A percentile compares a stretch with the other conserved stretches of the same genome.
phyloP scores from a whole-genome alignment of 1,140 invertebrate species.

The Vollenhovia emeryi region DNA sequence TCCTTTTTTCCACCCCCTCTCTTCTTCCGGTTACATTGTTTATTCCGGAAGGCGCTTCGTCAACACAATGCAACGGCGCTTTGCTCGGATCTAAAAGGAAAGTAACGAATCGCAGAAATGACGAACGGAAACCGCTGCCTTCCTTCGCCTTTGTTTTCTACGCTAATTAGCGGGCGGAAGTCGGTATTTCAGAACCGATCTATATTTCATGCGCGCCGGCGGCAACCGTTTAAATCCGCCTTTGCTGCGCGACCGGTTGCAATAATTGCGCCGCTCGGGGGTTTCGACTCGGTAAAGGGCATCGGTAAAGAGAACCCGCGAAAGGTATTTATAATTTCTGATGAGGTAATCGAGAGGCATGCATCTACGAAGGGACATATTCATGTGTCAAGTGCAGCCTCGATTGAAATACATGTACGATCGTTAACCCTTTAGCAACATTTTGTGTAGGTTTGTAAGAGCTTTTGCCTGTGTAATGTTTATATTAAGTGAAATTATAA shows the following conservation, averaged over 20 bases:
- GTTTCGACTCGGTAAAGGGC: constrained; percentile 34
- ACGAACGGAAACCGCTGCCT: not conserved
- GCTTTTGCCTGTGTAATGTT: not conserved
- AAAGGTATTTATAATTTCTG: constrained; percentile 19
- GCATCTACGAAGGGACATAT: not conserved
- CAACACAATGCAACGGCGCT: constrained; percentile 10
- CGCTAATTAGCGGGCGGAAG: constrained; percentile 13
- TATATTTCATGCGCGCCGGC: constrained; percentile 38
- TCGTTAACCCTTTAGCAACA: not conserved
- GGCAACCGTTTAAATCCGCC: constrained; percentile 31
- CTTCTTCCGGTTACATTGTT: not conserved
- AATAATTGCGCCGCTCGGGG: constrained; percentile 42
- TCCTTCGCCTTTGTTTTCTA: not conserved
- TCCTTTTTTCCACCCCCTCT: too few species aligned
- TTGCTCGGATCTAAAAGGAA: not conserved
- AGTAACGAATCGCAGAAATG: not conserved
- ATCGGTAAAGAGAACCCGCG: constrained; percentile 9
- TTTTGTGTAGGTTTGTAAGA: not conserved
- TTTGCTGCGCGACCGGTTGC: constrained; percentile 12
- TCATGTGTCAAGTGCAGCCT: not conserved
- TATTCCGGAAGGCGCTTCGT: not conserved
- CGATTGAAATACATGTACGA: constrained; percentile 1
- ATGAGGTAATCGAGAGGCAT: not conserved
- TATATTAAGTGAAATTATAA: not conserved
- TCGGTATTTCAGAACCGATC: constrained; percentile 6